Base-by-base conservation (phyloP, 2,888 invertebrate genomes). In the Epiblema foenella region DNA sequence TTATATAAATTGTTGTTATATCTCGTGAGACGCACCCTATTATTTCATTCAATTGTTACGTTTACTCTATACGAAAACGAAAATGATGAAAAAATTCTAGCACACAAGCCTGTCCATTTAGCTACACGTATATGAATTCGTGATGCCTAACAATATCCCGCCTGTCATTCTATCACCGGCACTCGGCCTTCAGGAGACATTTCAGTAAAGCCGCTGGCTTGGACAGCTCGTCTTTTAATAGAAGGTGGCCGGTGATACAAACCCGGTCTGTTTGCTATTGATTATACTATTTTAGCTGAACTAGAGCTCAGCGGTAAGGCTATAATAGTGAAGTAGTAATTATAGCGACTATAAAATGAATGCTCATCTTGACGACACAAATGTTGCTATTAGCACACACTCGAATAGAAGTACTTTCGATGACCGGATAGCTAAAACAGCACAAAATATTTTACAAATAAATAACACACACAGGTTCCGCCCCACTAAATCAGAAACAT, bases 211-310 rank as follows among this genome's bases (percentile, higher is more conserved):
- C 52, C 20, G 12, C 64, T 51, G 52, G 52, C 64, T 54, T 20
- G 51, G 63, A 63, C 63, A 63, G 52, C 17, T 33, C n/a, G 24
- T 56, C 58, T 52, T 52, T 69, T 64, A 54, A n/a, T 46, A 49
- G 49, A 57, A 57, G 37, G 24, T 24, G n/a, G 46, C 46, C 33
- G 65, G 15, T 54, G 33, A 60, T 65, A 66, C 65, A 70, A 70
- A 70, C 24, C 54, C 59, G 29, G 65, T 54, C 37, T 46, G 42
- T 42, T 20, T 29, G 33, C 70, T 70, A 70, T 70, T 60, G 70
- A 70, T 70, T 66, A 54, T 59, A 70, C 70, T 49, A 70, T 65
- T 70, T 70, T 66, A 66, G 70, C 59, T 70, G 42, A 59, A 70
- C 70, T 66, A 65, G 65, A 54, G 46, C 54, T 70, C 46, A 18